Percentiles rank a stretch among this genome's conserved stretches.
Evolutionary conservation across 2,113 vertebrate species (phyloP).

Genomic region (Bombycilla garrulus): DNA sequence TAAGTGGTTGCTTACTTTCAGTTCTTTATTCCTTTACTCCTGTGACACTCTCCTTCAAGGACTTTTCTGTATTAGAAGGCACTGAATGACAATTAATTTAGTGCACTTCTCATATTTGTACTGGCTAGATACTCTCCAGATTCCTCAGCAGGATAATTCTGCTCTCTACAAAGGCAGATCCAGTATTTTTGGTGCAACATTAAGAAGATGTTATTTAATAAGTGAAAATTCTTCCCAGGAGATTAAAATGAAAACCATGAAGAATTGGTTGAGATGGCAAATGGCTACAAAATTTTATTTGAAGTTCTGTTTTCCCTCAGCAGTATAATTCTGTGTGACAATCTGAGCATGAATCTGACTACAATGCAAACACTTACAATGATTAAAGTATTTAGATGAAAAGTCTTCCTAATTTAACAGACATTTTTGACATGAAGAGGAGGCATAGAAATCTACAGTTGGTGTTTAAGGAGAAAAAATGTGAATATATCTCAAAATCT

Average conservation of each 20-base stretch:
- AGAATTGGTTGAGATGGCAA: not conserved
- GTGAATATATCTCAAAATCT: not conserved
- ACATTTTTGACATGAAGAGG: not conserved
- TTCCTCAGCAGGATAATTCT: not conserved
- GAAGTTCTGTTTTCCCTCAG: not conserved
- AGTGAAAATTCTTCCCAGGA: not conserved
- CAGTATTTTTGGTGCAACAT: not conserved
- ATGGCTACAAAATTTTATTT: not conserved
- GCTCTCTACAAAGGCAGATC: not conserved
- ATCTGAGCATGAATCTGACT: not conserved
- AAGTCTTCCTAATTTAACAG: not conserved
- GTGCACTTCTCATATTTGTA: not conserved
- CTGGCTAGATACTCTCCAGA: not conserved
- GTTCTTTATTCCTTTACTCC: constrained; percentile 5
- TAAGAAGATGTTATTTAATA: not conserved
- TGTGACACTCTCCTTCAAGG: constrained; percentile 26
- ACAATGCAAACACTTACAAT: not conserved
- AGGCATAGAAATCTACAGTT: not conserved
- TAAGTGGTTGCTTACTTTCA: constrained; percentile 9
- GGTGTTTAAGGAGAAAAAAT: not conserved
- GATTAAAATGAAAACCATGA: not conserved
- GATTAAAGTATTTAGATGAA: constrained; percentile 8
- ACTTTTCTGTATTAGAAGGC: not conserved
- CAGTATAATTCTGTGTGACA: not conserved
- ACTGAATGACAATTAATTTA: constrained; percentile 47